Base-by-base conservation (phyloP, 2,113 vertebrate genomes). In the Limnothrissa miodon region DNA sequence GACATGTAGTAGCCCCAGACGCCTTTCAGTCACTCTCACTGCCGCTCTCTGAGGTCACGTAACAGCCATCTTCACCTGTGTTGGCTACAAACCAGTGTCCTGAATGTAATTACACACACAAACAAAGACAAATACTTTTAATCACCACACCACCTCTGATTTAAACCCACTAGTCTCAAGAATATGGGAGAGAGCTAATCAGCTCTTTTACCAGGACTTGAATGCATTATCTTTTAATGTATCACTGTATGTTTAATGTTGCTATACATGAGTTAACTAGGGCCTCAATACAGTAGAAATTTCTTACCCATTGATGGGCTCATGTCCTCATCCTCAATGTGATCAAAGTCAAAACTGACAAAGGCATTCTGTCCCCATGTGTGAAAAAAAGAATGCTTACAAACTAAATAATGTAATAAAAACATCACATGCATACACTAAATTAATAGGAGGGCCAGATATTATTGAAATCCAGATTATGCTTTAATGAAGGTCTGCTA, bases 321-420 rank as follows among this genome's bases (percentile, higher is more conserved):
- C 1, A 88, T 87, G 8, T 90, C 89, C 0, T 93, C 86, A 0
- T 91, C 90, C 1, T 90, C 90, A 45, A 93, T 56, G 84, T 90
- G 90, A 6, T 93, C 91, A 86, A 91, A 87, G 83, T 95, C 89
- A 10, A 90, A 93, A 51, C 87, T 93, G 48, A 95, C 93, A 85
- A 94, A 93, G 33, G 91, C 89, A 82, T 90, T 94, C 93, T 95
- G 87, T 4, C 39, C 1, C 78, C 25, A 17, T 4, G 46, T 29
- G 0, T 13, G 66, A 33, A 62, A 85, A 51, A 66, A 36, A 82
- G 0, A 48, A 39, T 45, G 23, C 1, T 25, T 78, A 44, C 33
- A 48, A 19, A 11, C 29, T 51, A 53, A 4, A 53, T 23, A 19
- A 39, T 53, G 33, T 25, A 33, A 51, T 42, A 48, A 80, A 33